A percentile compares a stretch with the other conserved stretches of the same genome.
phyloP scores from a whole-genome alignment of 2,797 vertebrate genomes.

The Lutjanus campechanus region DNA sequence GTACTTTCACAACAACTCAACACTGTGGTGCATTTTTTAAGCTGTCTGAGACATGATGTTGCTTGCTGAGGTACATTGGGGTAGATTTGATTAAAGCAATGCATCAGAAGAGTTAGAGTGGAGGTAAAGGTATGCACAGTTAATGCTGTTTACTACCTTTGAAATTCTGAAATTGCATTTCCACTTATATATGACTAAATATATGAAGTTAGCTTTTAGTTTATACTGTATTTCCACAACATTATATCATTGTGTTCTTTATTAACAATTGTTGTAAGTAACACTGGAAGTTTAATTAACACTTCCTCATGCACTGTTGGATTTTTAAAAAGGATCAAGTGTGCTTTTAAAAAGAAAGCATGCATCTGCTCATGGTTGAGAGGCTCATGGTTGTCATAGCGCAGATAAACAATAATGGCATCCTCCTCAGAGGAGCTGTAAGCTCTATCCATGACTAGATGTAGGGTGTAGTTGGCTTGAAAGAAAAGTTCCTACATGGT shows the following conservation, averaged over 20 bases:
- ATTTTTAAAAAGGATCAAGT: neutral
- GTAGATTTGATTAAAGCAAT: neutral
- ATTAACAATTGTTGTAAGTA: neutral
- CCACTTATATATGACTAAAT: no score
- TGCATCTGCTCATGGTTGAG: no score
- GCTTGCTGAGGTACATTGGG: neutral
- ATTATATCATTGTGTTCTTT: neutral
- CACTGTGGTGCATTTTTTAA: neutral
- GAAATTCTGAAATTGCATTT: neutral
- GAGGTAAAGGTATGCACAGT: neutral
- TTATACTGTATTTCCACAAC: neutral
- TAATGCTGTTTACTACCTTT: neutral
- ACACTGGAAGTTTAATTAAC: neutral
- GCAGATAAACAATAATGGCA: no score
- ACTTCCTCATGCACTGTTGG: neutral
- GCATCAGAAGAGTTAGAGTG: neutral
- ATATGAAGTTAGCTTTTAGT: no score
- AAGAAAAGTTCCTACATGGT: no score
- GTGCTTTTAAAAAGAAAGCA: no score
- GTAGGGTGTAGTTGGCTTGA: no score
- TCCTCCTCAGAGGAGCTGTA: no score
- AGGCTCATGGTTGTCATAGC: no score
- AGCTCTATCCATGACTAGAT: no score
- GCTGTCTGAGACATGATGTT: neutral
- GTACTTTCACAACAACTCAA: neutral